Evolutionary conservation across 2,888 invertebrate genomes (phyloP).

Genomic region (Lycocerus yunnanus): DNA sequence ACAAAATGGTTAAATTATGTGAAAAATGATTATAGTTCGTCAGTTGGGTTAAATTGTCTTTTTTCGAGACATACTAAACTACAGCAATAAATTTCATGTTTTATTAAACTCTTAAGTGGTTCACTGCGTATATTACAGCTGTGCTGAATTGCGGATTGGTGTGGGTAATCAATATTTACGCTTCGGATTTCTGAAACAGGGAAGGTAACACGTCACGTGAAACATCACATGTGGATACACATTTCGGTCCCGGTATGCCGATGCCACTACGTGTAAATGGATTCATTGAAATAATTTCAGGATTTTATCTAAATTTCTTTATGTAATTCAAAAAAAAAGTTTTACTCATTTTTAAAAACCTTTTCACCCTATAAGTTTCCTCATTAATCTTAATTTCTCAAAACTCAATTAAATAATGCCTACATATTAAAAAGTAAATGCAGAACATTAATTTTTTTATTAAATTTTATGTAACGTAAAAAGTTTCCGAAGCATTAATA

Average conservation of each 20-base stretch:
- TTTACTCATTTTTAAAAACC: not conserved
- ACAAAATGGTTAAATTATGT: not conserved
- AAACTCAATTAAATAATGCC: not conserved
- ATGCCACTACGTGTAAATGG: conserved; percentile 17
- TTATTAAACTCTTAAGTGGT: conserved; percentile 26
- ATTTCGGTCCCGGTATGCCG: conserved; percentile 12
- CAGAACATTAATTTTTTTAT: not conserved
- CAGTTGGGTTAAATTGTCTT: conserved; percentile 24
- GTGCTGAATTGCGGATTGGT: conserved; percentile 25
- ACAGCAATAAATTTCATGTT: conserved; percentile 20
- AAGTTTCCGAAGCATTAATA: not conserved
- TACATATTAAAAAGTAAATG: not conserved
- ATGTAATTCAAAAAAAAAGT: not conserved
- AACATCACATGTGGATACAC: conserved; percentile 23
- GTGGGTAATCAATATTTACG: conserved; percentile 26
- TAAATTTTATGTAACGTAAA: not conserved
- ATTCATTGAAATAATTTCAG: conserved; percentile 14
- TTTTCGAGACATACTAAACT: conserved; percentile 18
- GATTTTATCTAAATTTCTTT: conserved; percentile 7
- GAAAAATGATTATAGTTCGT: conserved; percentile 7
- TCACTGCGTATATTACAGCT: conserved; percentile 26
- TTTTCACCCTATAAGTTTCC: not conserved
- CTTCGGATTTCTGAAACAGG: conserved; percentile 22
- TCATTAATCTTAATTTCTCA: not conserved
- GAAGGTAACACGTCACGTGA: conserved; percentile 22